Percentiles rank a stretch among this genome's conserved stretches.
Evolutionary conservation across 1,140 invertebrate genomes (phyloP).

Genomic region (Bombus picipes): DNA sequence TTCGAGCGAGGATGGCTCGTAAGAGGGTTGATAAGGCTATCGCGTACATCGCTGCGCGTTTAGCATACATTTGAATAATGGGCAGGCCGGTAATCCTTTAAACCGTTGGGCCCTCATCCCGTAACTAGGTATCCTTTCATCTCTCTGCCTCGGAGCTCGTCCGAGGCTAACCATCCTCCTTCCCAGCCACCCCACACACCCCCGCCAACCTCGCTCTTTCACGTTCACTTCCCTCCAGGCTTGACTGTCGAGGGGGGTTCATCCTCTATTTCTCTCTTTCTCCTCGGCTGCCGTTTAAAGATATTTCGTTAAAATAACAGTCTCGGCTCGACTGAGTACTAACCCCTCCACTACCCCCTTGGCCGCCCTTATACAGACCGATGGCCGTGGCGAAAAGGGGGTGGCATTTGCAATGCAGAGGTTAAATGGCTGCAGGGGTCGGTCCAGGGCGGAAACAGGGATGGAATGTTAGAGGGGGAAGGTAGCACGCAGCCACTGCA

Average conservation of each 20-base stretch:
- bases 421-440: slow-evolving; percentile 80
- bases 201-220: neutral
- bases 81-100: slow-evolving; percentile 82
- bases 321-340: slow-evolving; percentile 70
- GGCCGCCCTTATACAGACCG: slow-evolving; percentile 58
- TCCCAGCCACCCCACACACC: slow-evolving; percentile 13
- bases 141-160: slow-evolving; percentile 74
- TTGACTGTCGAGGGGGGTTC: slow-evolving; percentile 31
- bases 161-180: slow-evolving; percentile 63
- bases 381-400: slow-evolving; percentile 77
- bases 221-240: slow-evolving; percentile 47
- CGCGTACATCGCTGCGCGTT: slow-evolving; percentile 79
- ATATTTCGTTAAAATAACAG: slow-evolving; percentile 84
- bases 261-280: slow-evolving; percentile 62
- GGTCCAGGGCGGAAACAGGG: slow-evolving; percentile 54
- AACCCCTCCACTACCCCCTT: slow-evolving; percentile 20
- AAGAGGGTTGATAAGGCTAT: slow-evolving; percentile 82
- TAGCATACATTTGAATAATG: slow-evolving; percentile 84
- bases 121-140: slow-evolving; percentile 84
- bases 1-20: slow-evolving; percentile 59
- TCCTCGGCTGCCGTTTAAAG: slow-evolving; percentile 78
- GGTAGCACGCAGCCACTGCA: slow-evolving; percentile 70
- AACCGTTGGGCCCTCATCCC: slow-evolving; percentile 80
- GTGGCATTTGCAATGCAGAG: slow-evolving; percentile 84
- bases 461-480: slow-evolving; percentile 45